phyloP scores from a whole-genome alignment of 2,888 invertebrate genomes.

The Trichacis sp. region DNA sequence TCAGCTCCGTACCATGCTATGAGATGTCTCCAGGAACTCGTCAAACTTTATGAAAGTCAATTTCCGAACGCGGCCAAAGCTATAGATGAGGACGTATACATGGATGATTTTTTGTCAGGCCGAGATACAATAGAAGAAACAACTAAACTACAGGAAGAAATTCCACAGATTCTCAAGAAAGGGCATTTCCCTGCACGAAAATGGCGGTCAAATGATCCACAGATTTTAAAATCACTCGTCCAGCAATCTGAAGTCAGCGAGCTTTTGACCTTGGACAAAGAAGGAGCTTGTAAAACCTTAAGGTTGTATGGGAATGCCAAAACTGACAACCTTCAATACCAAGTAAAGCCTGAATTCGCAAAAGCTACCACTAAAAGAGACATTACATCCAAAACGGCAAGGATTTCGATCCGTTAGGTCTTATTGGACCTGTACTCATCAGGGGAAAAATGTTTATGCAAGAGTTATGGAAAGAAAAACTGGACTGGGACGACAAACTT shows the following conservation, averaged over 20 bases:
- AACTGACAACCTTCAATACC: conserved; percentile 24
- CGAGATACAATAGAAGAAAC: too few relatives aligned
- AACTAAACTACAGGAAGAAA: background rate
- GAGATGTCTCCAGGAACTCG: conserved; percentile 22
- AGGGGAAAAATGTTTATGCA: conserved; percentile 34
- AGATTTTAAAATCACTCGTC: conserved; percentile 6
- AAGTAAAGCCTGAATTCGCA: conserved; percentile 2
- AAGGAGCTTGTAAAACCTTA: conserved; percentile 29
- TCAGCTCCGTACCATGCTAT: conserved; percentile 28
- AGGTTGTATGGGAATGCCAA: conserved; percentile 35
- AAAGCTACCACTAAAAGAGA: conserved; percentile 12
- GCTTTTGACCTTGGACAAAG: conserved; percentile 25
- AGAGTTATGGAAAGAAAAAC: conserved; percentile 13
- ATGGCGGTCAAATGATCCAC: conserved; percentile 28
- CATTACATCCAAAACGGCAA: conserved; percentile 30
- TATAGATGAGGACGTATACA: conserved; percentile 23
- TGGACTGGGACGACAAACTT: conserved; percentile 27
- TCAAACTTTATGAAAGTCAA: conserved; percentile 14
- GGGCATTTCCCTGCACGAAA: conserved; percentile 24
- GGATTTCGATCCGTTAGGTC: conserved; percentile 38
- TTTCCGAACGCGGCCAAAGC: conserved; percentile 18
- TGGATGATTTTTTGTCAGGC: conserved; percentile 20
- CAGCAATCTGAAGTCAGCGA: background rate
- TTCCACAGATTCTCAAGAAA: background rate
- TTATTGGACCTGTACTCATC: conserved; percentile 31